These are phyloP conservation scores for Mobula hypostoma DNA, from an alignment of 2,113 vertebrate species.

Conservation along the genomic window DNA sequence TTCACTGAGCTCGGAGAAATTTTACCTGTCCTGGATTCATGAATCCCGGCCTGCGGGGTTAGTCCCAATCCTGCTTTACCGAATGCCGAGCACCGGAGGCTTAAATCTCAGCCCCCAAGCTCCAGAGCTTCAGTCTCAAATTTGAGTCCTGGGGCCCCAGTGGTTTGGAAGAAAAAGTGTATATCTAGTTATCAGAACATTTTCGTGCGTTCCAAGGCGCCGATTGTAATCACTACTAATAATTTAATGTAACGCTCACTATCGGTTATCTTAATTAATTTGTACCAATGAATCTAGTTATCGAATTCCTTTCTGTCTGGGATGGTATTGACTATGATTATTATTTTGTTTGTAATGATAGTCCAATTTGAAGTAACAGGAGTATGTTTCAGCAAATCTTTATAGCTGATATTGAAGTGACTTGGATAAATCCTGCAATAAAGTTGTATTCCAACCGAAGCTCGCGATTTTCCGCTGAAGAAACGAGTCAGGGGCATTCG, in stretches of 20 bases:
- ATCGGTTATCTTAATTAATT: neutral
- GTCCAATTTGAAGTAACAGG: neutral
- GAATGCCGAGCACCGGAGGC: too few relatives aligned
- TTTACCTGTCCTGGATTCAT: too few relatives aligned
- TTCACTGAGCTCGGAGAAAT: too few relatives aligned
- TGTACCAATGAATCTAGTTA: neutral
- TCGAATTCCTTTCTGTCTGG: neutral
- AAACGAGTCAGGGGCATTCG: neutral
- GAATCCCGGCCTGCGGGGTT: too few relatives aligned
- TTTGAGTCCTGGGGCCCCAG: too few relatives aligned
- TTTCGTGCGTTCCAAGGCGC: neutral
- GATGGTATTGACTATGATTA: neutral
- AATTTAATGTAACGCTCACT: neutral
- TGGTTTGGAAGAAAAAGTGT: neutral
- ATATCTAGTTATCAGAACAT: neutral
- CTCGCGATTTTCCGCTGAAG: neutral
- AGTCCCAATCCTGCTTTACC: too few relatives aligned
- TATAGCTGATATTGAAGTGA: neutral
- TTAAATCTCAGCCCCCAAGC: too few relatives aligned
- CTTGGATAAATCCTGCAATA: neutral
- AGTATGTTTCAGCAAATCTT: neutral
- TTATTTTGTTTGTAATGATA: neutral
- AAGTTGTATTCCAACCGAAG: neutral
- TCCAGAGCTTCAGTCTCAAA: too few relatives aligned
- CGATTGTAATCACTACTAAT: neutral